Base-by-base conservation (phyloP, 2,888 invertebrate genomes). In the Uropetala carovei region DNA sequence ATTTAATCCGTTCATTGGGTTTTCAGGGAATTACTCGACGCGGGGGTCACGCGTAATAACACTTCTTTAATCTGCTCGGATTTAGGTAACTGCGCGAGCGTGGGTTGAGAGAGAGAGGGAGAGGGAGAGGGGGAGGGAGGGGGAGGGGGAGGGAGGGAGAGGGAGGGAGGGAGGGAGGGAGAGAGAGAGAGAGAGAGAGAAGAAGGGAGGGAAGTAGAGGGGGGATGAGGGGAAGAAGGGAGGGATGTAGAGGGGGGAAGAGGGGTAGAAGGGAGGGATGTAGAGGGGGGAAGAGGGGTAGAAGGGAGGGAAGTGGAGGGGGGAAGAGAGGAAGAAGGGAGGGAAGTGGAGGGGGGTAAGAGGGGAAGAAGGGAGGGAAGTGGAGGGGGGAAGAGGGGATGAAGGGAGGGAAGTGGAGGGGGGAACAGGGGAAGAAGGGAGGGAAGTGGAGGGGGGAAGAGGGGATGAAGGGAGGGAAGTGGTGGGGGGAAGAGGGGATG, bases 1-100 rank as follows among this genome's bases (percentile, higher is more conserved):
- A 75, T 75, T 75, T 75, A 75, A 13, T 75, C 75, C 18, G 75
- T 75, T 75, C 22, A 75, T 75, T 27, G 75, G 75, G 75, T 75
- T 75, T 75, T 27, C 75, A 22, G 3, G 75, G 75, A 75, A 75
- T 75, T 75, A 75, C 75, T n/a, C 22, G 75, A 16, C n/a, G n/a
- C 22, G n/a, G 27, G 75, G 3, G 75, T 10, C 75, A 13, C 27
- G 75, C 75, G 27, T 75, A 75, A 75, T 75, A 75, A 75, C 75
- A 27, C 27, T 9, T 75, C 75, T 22, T 27, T 75, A 75, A 75
- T 75, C 75, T 27, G 4, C 9, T 22, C 27, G 75, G 75, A 75
- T 75, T 75, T 14, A 4, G 27, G 0, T 13, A 27, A 75, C 13
- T 75, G 22, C 22, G 27, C 75, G 75, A n/a, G 75, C 22, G 75